phyloP scores from a whole-genome alignment of 2,888 invertebrate genomes.

The Tachystola acroxantha region DNA sequence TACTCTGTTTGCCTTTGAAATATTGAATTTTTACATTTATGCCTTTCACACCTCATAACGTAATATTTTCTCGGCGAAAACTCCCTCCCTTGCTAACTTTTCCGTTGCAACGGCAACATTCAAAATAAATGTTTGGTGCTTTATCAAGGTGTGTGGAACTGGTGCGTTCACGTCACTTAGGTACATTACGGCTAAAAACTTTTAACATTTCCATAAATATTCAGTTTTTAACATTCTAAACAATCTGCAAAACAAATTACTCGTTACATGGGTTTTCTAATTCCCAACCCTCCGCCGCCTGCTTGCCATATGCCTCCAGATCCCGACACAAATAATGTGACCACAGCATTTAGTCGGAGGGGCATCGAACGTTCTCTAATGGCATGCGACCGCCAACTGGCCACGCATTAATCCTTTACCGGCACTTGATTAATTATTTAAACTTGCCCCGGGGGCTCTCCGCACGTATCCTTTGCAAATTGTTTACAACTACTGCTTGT shows the following conservation, averaged over 20 bases:
- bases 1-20: slow-evolving; percentile 58
- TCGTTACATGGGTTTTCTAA: slow-evolving; percentile 7
- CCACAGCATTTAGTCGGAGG: slow-evolving; percentile 64
- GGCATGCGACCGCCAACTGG: slow-evolving; percentile 73
- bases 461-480: slow-evolving; percentile 53
- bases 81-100: slow-evolving; percentile 60
- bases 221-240: neutral
- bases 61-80: slow-evolving; percentile 66
- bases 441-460: slow-evolving; percentile 55
- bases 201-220: neutral
- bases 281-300: slow-evolving; percentile 22
- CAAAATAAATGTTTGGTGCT: slow-evolving; percentile 74
- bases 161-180: slow-evolving; percentile 13
- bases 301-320: slow-evolving; percentile 30
- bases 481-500: slow-evolving; percentile 45
- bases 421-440: slow-evolving; percentile 75
- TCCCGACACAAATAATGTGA: slow-evolving; percentile 56
- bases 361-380: slow-evolving; percentile 71
- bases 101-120: slow-evolving; percentile 68
- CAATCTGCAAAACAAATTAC: too few relatives aligned
- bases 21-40: slow-evolving; percentile 78
- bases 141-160: slow-evolving; percentile 52
- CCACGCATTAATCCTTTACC: slow-evolving; percentile 76
- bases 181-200: neutral
- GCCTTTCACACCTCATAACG: slow-evolving; percentile 77